Evolutionary conservation across 2,113 vertebrate species (phyloP).

Genomic region (Psophia crepitans): DNA sequence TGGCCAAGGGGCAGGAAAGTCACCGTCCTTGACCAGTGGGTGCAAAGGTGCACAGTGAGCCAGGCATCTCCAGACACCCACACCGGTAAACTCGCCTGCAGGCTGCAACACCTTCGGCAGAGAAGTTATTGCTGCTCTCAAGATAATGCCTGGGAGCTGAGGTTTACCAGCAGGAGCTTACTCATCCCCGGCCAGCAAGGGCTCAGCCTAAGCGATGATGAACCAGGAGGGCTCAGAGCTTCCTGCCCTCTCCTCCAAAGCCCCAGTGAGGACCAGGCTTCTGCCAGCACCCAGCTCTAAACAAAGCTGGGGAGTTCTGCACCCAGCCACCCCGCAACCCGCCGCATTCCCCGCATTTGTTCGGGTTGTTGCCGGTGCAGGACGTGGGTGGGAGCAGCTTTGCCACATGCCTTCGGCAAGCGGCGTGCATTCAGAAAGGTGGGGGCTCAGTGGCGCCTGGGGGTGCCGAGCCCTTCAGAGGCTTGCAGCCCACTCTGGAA

Average conservation of each 20-base stretch:
- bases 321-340: neutral
- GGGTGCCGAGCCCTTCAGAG: neutral
- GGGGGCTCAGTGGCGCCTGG: too few relatives aligned
- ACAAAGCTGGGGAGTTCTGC: neutral
- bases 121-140: neutral
- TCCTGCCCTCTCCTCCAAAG: neutral
- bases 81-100: fast-evolving
- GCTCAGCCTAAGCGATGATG: neutral
- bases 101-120: neutral
- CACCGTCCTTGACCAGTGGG: neutral
- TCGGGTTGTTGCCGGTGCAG: fast-evolving
- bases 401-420: neutral
- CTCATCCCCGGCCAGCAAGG: neutral
- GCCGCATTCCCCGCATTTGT: fast-evolving
- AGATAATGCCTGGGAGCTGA: neutral
- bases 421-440: fast-evolving
- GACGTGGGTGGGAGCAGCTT: neutral
- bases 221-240: neutral
- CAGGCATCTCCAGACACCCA: neutral
- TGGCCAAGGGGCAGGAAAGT: neutral
- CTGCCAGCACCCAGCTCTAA: neutral
- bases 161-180: neutral
- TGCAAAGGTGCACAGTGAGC: neutral
- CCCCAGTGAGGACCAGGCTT: fast-evolving
- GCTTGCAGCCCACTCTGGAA: neutral